Evolutionary conservation across 2,113 vertebrate species (phyloP).

Genomic region (Gobiocypris rarus): DNA sequence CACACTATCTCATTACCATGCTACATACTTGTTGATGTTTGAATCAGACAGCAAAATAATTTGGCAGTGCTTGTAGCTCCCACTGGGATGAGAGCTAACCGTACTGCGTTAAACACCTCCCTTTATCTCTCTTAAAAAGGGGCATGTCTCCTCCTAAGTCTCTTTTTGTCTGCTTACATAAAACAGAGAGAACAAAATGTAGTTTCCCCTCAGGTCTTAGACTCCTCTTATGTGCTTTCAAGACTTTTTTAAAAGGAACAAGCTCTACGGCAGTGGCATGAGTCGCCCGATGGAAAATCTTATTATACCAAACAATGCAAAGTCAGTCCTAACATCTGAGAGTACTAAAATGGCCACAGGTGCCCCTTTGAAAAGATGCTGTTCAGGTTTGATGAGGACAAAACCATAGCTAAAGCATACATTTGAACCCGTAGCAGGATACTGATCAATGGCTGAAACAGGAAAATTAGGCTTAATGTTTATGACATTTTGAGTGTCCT

Average conservation of each 20-base stretch:
- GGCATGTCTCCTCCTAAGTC: slow-evolving; percentile 37
- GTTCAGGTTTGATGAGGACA: slow-evolving; percentile 19
- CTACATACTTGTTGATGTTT: neutral
- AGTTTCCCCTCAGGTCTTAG: slow-evolving; percentile 48
- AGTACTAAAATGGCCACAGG: slow-evolving; percentile 22
- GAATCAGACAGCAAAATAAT: neutral
- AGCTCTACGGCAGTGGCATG: slow-evolving; percentile 9
- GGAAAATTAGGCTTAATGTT: neutral
- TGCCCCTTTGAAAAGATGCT: slow-evolving; percentile 21
- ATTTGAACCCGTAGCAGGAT: neutral
- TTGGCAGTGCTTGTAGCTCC: neutral
- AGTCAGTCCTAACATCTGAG: slow-evolving; percentile 32
- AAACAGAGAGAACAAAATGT: slow-evolving; percentile 24
- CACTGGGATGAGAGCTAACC: neutral
- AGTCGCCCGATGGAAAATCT: slow-evolving; percentile 51
- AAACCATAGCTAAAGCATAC: neutral
- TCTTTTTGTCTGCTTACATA: slow-evolving; percentile 28
- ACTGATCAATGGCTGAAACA: neutral
- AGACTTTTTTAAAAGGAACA: slow-evolving; percentile 60
- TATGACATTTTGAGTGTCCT: neutral
- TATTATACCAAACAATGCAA: slow-evolving; percentile 28
- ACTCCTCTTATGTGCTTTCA: slow-evolving; percentile 69
- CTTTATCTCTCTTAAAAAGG: slow-evolving; percentile 3
- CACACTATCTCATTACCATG: neutral
- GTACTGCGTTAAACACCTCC: neutral